Conservation (phyloP, 2,888 invertebrate genomes). For the Drosophila anceps region DNA sequence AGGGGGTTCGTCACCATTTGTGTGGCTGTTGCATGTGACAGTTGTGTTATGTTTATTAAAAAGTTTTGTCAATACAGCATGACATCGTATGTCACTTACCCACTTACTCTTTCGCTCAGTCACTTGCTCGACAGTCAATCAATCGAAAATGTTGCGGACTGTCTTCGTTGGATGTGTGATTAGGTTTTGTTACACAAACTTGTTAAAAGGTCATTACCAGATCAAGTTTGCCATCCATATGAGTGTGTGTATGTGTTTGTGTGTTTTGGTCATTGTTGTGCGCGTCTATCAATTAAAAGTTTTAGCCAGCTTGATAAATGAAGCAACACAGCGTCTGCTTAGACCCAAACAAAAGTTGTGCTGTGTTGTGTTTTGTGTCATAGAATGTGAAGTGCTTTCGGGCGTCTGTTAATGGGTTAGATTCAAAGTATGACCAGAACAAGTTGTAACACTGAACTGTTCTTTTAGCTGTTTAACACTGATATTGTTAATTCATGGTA, state of each 20-base stretch:
- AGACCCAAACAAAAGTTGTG: slow-evolving; percentile 31
- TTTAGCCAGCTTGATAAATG: slow-evolving; percentile 19
- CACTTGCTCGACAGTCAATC: slow-evolving; percentile 38
- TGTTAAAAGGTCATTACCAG: slow-evolving; percentile 72
- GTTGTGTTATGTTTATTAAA: slow-evolving; percentile 78
- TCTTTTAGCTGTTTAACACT: slow-evolving; percentile 13
- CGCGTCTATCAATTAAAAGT: slow-evolving; percentile 71
- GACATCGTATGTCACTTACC: slow-evolving; percentile 44
- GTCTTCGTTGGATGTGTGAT: slow-evolving; percentile 37
- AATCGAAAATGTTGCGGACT: slow-evolving; percentile 27
- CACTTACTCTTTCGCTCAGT: background rate
- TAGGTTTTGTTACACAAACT: slow-evolving; percentile 54
- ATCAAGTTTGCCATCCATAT: slow-evolving; percentile 30
- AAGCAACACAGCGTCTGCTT: background rate
- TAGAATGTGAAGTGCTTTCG: slow-evolving; percentile 17
- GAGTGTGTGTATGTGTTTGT: slow-evolving; percentile 14
- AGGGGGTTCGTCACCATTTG: slow-evolving; percentile 51
- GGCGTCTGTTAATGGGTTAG: slow-evolving; percentile 49
- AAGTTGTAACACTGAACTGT: slow-evolving; percentile 34
- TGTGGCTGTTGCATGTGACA: slow-evolving; percentile 70
- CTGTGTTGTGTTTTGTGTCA: slow-evolving; percentile 1
- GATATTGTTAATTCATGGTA: slow-evolving; percentile 15
- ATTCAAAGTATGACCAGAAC: slow-evolving; percentile 16
- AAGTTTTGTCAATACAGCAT: slow-evolving; percentile 61
- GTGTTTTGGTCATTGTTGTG: slow-evolving; percentile 25